phyloP scores from a whole-genome alignment of 2,113 vertebrate genomes.

The Pedionomus torquatus region DNA sequence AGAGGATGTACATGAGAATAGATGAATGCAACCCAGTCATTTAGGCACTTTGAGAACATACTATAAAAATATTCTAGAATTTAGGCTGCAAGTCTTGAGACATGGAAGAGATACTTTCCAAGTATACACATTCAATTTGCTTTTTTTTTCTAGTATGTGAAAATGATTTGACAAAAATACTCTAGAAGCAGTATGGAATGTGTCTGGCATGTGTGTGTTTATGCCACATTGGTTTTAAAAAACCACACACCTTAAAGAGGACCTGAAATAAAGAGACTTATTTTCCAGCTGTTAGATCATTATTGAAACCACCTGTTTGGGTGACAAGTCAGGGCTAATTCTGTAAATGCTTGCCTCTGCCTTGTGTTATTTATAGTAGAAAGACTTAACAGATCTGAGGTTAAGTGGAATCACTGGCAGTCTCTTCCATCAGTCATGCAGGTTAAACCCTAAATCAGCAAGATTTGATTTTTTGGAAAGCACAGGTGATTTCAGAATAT shows the following conservation, averaged over 20 bases:
- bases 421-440: not conserved
- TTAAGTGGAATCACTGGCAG: not conserved
- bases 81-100: not conserved
- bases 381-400: not conserved
- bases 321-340: not conserved
- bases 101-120: not conserved
- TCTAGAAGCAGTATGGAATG: not conserved
- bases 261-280: not conserved
- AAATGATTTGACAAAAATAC: not conserved
- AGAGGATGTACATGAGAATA: not conserved
- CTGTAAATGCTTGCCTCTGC: not conserved
- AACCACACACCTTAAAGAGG: not conserved
- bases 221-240: not conserved
- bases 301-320: not conserved
- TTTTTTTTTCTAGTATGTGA: not conserved
- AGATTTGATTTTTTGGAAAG: not conserved
- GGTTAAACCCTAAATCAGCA: not conserved
- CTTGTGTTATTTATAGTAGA: not conserved
- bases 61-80: not conserved
- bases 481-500: not conserved
- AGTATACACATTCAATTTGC: not conserved
- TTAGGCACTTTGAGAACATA: not conserved
- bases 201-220: not conserved
- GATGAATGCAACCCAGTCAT: not conserved
- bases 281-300: not conserved